Evolutionary conservation across 2,113 vertebrate genomes (phyloP), one percentile per base, ranked within the genome.

Genomic region (Jacana jacana): DNA sequence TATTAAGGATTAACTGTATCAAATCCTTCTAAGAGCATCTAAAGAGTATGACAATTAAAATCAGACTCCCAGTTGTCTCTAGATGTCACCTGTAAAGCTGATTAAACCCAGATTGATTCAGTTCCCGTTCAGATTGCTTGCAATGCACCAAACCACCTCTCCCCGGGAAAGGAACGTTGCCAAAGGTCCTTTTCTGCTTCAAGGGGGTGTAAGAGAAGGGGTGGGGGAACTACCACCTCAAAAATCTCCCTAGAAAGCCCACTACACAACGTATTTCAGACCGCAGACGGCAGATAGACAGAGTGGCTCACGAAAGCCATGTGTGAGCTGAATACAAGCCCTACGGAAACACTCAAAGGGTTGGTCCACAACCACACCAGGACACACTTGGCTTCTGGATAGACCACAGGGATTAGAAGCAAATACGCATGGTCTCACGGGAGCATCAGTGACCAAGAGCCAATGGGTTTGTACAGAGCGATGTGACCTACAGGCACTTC

Each of bases 21-120:
- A 92, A 81, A 94, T 76, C 86, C 92, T 94, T 75, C 86, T 87
- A 92, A 94, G 92, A 82, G 61, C 44, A 89, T 61, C 86, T 85
- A 64, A 84, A 48, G 28, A 90, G 78, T 92, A 92, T 89, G 91
- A 92, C 88, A 91, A 96, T 92, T 92, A 95, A 92, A 96, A 69
- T 58, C 65, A 79, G 86, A 60, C 72, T 71, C 88, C 22, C 48
- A 49, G 61, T 51, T 75, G 28, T 93, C 82, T 84, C 72, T 86
- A 4, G 46, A 37, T 72, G 91, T 72, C 79, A 93, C 73, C 83
- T 91, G 49, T 40, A 90, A 89, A 96, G 77, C 86, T 54, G 81
- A 92, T 96, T 89, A 91, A 81, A 92, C 31, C 37, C 52, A 78
- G 80, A 79, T 8, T 37, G 48, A 94, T 64, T 84, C 65, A 37